Base-by-base conservation (phyloP, 2,113 vertebrate species). In the Puma concolor region DNA sequence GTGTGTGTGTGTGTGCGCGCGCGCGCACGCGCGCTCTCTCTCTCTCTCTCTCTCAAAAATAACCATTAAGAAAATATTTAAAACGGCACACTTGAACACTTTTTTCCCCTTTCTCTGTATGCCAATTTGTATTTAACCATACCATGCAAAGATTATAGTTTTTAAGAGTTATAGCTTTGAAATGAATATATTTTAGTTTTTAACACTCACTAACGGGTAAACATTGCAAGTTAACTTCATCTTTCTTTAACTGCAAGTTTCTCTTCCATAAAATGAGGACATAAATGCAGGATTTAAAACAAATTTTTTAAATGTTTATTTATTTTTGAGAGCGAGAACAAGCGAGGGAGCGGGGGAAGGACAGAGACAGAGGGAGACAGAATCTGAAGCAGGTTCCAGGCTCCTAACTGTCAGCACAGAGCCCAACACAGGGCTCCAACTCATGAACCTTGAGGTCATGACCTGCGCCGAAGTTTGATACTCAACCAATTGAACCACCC, bases 241-340 rank as follows among this genome's bases (percentile, higher is more conserved):
- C 12, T 82, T 82, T 44, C n/a, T 94, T 83, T 97, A 83, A 88
- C 12, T 38, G 95, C 8, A 92, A n/a, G 16, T 82, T 87, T 97
- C 64, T 74, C 21, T 5, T 86, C 38, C 89, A 29, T 87, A 77
- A 80, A 92, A 86, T 41, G 11, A 74, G 60, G 29, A 38, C 4
- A 83, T 44, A 87, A 85, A 66, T 25, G 44, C 0, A 10, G 25
- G 15, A 54, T 57, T 57, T 57, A 60, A 60, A 23, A 60, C 11
- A 50, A 4, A 8, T 3, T 60, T 60, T 60, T 60, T 44, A 44
- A 60, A 60, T 60, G 57, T 60, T 60, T 60, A 21, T 57, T 57
- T 57, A 60, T 60, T 60, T 60, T 60, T 60, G 57, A 60, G 21
- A 21, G 17, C 9, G 7, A 60, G 19, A 23, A 44, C 44, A 44